Evolutionary conservation across 1,140 invertebrate genomes (phyloP).

Genomic region (Apis laboriosa): DNA sequence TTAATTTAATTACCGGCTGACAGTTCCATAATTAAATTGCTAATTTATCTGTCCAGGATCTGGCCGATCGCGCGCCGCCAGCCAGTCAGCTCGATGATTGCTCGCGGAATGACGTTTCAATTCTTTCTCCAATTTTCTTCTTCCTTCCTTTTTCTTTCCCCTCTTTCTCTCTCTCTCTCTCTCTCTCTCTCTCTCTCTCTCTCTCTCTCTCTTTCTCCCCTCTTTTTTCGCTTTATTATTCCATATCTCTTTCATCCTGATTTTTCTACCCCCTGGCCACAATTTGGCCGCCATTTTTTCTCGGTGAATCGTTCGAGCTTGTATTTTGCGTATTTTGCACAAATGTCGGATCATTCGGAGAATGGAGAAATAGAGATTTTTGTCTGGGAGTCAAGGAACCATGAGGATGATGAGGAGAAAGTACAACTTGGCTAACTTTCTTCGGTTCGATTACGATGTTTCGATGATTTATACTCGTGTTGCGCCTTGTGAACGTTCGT

Average conservation of each 20-base stretch:
- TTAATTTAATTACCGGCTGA: conserved; percentile 81
- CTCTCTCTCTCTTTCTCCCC: not conserved
- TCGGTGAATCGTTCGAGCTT: not conserved
- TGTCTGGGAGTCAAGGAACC: not conserved
- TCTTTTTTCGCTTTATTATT: not conserved
- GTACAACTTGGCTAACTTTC: conserved; percentile 2
- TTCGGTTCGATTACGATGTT: conserved; percentile 20
- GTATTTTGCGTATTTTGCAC: conserved; percentile 3
- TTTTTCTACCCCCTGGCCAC: conserved; percentile 11
- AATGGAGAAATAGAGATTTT: conserved; percentile 18
- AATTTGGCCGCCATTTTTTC: not conserved
- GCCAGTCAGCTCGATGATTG: conserved; percentile 69
- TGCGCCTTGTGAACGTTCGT: not conserved
- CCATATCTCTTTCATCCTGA: not conserved
- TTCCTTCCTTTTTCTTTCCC: not conserved
- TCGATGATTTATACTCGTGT: conserved; percentile 21
- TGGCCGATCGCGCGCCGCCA: conserved; percentile 64
- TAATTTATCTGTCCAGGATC: conserved; percentile 79
- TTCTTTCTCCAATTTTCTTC: conserved; percentile 67
- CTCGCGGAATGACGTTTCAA: conserved; percentile 76
- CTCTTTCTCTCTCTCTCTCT: not conserved
- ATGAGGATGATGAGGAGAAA: conserved; percentile 7
- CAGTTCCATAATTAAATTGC: conserved; percentile 81
- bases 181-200: too few relatives aligned
- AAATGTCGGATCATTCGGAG: not conserved